Evolutionary conservation across 1,140 invertebrate genomes (phyloP).

Genomic region (Drosophila quadrilineata): DNA sequence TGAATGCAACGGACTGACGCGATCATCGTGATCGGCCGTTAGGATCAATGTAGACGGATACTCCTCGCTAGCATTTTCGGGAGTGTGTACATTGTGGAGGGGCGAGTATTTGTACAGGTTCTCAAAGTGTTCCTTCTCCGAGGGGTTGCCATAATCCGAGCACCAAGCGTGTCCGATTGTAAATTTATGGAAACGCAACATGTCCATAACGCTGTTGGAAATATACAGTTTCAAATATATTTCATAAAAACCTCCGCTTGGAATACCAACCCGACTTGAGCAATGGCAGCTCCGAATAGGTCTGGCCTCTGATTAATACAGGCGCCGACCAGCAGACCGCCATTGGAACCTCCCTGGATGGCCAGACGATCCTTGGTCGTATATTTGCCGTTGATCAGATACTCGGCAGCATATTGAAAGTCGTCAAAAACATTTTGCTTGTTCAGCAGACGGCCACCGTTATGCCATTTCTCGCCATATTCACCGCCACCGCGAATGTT

Average conservation of each 20-base stretch:
- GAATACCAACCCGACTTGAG: slow-evolving; percentile 92
- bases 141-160: slow-evolving; percentile 96
- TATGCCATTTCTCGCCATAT: slow-evolving; percentile 99
- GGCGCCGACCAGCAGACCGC: slow-evolving; percentile 95
- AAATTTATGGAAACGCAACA: slow-evolving; percentile 98
- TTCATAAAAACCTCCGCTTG: neutral
- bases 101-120: slow-evolving; percentile 96
- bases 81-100: slow-evolving; percentile 93
- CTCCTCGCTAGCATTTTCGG: slow-evolving; percentile 83
- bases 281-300: slow-evolving; percentile 94
- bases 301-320: slow-evolving; percentile 97
- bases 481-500: slow-evolving; percentile 98
- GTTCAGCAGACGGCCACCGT: slow-evolving; percentile 93
- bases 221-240: neutral
- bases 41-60: slow-evolving; percentile 95
- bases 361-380: slow-evolving; percentile 89
- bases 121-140: slow-evolving; percentile 93
- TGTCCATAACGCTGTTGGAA: slow-evolving; percentile 94
- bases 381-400: slow-evolving; percentile 92
- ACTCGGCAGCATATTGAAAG: slow-evolving; percentile 96
- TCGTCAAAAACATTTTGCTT: slow-evolving; percentile 99
- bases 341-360: slow-evolving; percentile 98
- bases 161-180: slow-evolving; percentile 98
- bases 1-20: slow-evolving; percentile 97
- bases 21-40: slow-evolving; percentile 99